Conservation (phyloP, 2,888 invertebrate species). For the Cyrtodaria siliqua region DNA sequence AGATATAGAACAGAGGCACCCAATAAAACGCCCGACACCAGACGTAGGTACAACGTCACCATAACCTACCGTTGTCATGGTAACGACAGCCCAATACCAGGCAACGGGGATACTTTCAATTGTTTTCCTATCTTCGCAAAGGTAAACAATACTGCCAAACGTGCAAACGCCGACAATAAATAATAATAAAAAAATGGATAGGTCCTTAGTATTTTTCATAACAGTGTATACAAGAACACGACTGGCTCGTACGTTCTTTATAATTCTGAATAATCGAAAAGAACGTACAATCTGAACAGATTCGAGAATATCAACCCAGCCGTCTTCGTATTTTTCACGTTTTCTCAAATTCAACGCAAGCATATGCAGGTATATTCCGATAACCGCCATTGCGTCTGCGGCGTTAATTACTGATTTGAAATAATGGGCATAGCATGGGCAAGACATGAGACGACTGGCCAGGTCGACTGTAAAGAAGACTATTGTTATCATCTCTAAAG, state of each 20-base stretch:
- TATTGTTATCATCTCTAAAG: no score
- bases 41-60: no score
- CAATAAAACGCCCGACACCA: no score
- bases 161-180: conserved; percentile 43
- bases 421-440: conserved; percentile 32
- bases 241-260: conserved; percentile 41
- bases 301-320: no score
- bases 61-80: no score
- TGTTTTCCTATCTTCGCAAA: conserved; percentile 30
- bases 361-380: conserved; percentile 28
- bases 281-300: no score
- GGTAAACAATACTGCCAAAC: conserved; percentile 50
- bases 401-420: conserved; percentile 46
- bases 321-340: conserved; percentile 23
- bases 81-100: no score
- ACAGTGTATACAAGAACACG: conserved; percentile 45
- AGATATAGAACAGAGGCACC: no score
- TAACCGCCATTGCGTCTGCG: conserved; percentile 35
- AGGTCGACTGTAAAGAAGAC: no score
- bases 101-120: conserved; percentile 34
- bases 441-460: conserved; percentile 32
- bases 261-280: conserved; percentile 49
- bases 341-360: conserved; percentile 13
- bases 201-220: conserved; percentile 37
- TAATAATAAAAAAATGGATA: conserved; percentile 37